Evolutionary conservation across 2,113 vertebrate species (phyloP), one percentile per base, ranked within the genome.

Genomic region (Falco punctatus): DNA sequence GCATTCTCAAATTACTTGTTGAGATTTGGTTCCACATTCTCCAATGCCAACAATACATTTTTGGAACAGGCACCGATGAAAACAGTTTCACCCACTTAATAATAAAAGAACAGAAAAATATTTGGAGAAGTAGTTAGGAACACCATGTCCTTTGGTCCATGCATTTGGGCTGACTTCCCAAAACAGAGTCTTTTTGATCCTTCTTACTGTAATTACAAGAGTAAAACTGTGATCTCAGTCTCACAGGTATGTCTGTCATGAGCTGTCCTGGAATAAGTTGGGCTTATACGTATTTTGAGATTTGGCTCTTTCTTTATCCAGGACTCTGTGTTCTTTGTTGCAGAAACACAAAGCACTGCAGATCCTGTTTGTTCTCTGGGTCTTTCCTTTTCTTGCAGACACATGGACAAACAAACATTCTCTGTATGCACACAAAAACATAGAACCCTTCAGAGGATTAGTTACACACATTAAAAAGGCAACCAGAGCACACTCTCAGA

Each of bases 211-310:
- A 90, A 86, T 91, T 91, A 73, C n/a, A 86, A 57, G 35, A 86
- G 23, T 46, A 85, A 93, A 87, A 55, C n/a, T 82, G 51, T 95
- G 67, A 92, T 88, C 67, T 95, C 91, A 92, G 42, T 65, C 38
- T 49, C 79, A 83, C 30, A 83, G 84, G 64, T 91, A 86, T 91
- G 80, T 33, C 54, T 74, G 55, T 35, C 67, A 35, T 44, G 54
- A 87, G 13, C 13, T 42, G 33, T 88, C 17, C 44, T 80, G 44
- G 75, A 95, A 91, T 87, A 82, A 21, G 4, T 54, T 80, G 30
- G 19, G 48, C 26, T 90, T 92, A 70, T 5, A 30, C 30, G 21
- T 64, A 33, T 86, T 75, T 62, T 66, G 33, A 92, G 30, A 80
- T 90, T 61, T 90, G 61, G 4, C 38, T 58, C 21, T 78, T 70